Base-by-base conservation (phyloP, 2,888 invertebrate genomes). In the Spodoptera exigua region DNA sequence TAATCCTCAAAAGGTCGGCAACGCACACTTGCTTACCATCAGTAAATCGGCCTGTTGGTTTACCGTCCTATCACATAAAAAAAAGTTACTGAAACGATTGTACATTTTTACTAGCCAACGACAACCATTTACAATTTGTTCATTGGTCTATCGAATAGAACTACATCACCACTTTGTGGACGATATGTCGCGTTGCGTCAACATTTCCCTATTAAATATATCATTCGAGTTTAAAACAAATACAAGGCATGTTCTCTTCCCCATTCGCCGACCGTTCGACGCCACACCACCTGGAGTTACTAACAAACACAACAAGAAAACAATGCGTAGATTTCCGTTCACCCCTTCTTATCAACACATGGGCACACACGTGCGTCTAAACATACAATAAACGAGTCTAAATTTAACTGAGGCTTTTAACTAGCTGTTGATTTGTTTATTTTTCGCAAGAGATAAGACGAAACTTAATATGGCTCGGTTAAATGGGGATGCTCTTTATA, bases 141-240 rank as follows among this genome's bases (percentile, higher is more conserved):
- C 43, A 66, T 71, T 76, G 71, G 61, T 69, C 72, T 71, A 61
- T 69, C 63, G 67, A 67, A 66, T 76, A 72, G 65, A 41, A 36
- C 74, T 78, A 85, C 84, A 85, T 83, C 86, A 85, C 93, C 93
- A 92, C 93, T 93, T 79, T 77, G 93, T 92, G 92, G 93, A 87
- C 87, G 93, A 94, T 93, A 93, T 92, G 93, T 92, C 79, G 87
- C 85, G 82, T 81, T 78, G 81, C 75, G 82, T 88, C 89, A 91
- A 90, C 87, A 89, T 86, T 93, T 92, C 78, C 75, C 93, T 93
- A 94, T 92, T 94, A 94, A 93, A 93, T 67, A 84, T 91, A 91
- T 89, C 79, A 85, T 83, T 83, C 83, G 57, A 85, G n/a, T n/a
- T n/a, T n/a, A n/a, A n/a, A n/a, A n/a, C n/a, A n/a, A n/a, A n/a